phyloP scores from a whole-genome alignment of 2,888 invertebrate species.

The Petrophora chlorosata region DNA sequence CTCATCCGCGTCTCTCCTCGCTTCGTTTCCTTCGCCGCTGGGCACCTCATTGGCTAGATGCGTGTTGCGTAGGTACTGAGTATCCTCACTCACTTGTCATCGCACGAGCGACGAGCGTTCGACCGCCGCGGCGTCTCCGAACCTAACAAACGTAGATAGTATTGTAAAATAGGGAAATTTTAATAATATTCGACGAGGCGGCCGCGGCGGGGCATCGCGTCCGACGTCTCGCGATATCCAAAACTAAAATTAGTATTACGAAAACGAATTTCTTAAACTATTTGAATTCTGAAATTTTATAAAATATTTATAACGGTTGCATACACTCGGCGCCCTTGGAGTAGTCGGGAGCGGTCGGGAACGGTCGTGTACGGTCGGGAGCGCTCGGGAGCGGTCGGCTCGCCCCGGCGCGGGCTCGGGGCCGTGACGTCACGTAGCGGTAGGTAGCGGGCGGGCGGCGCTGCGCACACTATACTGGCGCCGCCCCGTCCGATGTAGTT shows the following conservation, averaged over 20 bases:
- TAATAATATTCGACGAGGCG: constrained; percentile 19
- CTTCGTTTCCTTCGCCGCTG: constrained; percentile 38
- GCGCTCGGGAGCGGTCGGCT: not conserved
- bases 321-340: constrained; percentile 47
- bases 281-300: constrained; percentile 73
- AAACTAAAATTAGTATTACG: constrained; percentile 64
- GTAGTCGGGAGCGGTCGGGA: not conserved
- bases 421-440: constrained; percentile 47
- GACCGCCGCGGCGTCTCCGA: constrained; percentile 30
- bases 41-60: constrained; percentile 46
- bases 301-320: constrained; percentile 72
- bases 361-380: too few species aligned
- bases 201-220: constrained; percentile 32
- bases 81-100: constrained; percentile 69
- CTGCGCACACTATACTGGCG: constrained; percentile 28
- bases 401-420: not conserved
- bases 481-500: constrained; percentile 64
- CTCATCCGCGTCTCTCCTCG: constrained; percentile 57
- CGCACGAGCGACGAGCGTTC: constrained; percentile 43
- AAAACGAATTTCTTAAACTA: constrained; percentile 75
- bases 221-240: constrained; percentile 42
- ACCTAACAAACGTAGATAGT: constrained; percentile 34
- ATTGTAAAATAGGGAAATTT: constrained; percentile 36
- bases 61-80: constrained; percentile 57
- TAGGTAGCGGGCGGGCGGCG: constrained; percentile 55